These are phyloP conservation scores for Bombus pascuorum DNA, from an alignment of 1,140 invertebrate genomes.

Conservation along the genomic window DNA sequence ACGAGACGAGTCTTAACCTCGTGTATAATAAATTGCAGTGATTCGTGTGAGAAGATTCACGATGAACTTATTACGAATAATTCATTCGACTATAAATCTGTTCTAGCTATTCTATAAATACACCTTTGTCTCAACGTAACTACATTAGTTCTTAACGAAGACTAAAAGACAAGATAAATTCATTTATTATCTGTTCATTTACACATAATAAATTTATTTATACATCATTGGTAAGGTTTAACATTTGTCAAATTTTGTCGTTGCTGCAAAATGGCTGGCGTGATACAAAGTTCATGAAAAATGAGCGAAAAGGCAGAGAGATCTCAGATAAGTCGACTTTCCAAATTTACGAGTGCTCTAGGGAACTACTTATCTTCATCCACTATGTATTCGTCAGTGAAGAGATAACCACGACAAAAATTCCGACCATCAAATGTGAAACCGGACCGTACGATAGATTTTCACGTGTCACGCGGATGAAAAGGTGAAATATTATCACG, in stretches of 20 bases:
- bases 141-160: not conserved
- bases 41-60: too few species aligned
- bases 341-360: slow-evolving; percentile 40
- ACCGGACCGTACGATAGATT: not conserved
- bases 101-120: not conserved
- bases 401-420: slow-evolving; percentile 29
- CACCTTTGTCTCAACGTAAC: not conserved
- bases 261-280: not conserved
- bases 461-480: not conserved
- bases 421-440: not conserved
- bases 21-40: too few species aligned
- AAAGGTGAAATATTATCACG: slow-evolving; percentile 3
- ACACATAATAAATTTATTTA: not conserved
- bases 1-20: too few species aligned
- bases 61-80: not conserved
- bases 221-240: too few species aligned
- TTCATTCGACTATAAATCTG: not conserved
- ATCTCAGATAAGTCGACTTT: not conserved
- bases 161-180: too few species aligned
- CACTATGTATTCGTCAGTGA: not conserved
- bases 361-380: slow-evolving; percentile 19
- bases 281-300: not conserved
- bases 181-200: too few species aligned
- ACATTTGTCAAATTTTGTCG: not conserved
- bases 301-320: not conserved